Percentiles rank a stretch among this genome's conserved stretches.
Conservation (phyloP, 2,797 vertebrate species). For the Enteromius paludinosus region DNA sequence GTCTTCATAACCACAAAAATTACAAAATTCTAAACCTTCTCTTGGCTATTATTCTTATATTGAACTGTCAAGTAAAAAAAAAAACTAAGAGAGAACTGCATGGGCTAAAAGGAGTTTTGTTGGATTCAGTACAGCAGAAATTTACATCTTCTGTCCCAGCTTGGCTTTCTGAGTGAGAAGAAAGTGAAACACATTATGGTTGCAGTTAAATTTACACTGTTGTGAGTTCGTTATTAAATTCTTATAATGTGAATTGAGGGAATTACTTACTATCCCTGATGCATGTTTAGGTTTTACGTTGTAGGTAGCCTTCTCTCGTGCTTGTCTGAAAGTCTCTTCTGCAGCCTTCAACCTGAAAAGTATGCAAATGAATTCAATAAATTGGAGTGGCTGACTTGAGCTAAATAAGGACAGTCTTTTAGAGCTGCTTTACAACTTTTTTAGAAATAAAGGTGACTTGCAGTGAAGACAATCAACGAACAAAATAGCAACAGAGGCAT, state of each 20-base stretch:
- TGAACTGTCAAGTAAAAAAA: not conserved
- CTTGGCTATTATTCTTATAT: not conserved
- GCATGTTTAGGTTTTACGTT: conserved; percentile 92
- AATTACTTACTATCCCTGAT: conserved; percentile 89
- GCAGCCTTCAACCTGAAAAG: conserved; percentile 88
- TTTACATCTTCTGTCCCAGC: conserved; percentile 94
- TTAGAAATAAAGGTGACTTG: not conserved
- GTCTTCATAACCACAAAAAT: conserved; percentile 11
- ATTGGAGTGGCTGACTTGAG: not conserved
- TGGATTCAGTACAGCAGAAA: not conserved
- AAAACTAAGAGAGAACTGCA: not conserved
- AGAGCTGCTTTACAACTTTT: not conserved
- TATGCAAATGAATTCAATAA: not conserved
- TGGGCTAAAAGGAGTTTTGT: not conserved
- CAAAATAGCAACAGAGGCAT: not conserved
- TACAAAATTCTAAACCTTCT: not conserved
- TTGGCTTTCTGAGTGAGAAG: conserved; percentile 90
- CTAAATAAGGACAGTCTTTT: not conserved
- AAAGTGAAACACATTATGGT: conserved; percentile 10
- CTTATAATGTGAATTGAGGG: not conserved
- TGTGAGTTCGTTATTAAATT: conserved; percentile 40
- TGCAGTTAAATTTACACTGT: conserved; percentile 42
- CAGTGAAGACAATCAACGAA: not conserved
- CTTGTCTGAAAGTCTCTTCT: conserved; percentile 90
- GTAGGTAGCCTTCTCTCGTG: conserved; percentile 89